Evolutionary conservation across 2,797 vertebrate species (phyloP), one percentile per base, ranked within the genome.

Genomic region (Coregonus sp.): DNA sequence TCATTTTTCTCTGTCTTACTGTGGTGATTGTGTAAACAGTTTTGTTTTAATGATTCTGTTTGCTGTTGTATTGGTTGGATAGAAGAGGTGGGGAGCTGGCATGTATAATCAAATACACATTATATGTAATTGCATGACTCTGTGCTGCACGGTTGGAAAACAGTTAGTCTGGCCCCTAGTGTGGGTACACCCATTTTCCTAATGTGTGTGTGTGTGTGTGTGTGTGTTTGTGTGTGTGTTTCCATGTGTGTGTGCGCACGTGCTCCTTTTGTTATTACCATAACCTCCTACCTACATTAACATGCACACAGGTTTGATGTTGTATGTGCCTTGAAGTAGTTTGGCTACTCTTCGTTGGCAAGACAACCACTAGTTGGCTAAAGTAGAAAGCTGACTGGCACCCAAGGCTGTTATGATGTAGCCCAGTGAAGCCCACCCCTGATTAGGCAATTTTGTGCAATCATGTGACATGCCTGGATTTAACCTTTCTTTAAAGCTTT

Each of bases 21-120:
- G 90, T 86, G 88, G 89, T 91, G 86, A 91, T 87, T 90, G 85
- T 86, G 31, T 75, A 84, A 78, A 71, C 76, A 77, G 75, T 82
- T 2, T 76, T 84, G 82, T 86, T 84, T 82, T 75, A 78, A 83
- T 86, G 84, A 87, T 86, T 87, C 71, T 72, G 78, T 84, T 86
- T 89, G 84, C 87, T 91, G 77, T 83, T 89, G 80, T 73, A 72
- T 72, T 31, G 40, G 18, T 70, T n/a, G 54, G 35, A 75, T 68
- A 37, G 37, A 66, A 72, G 25, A 54, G 51, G 35, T 6, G 59
- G 71, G n/a, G 61, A 51, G 63, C 16, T 85, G 72, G 78, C 80
- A 70, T 61, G 75, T 16, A 20, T 67, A 84, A 78, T 81, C 47
- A 86, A 74, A 81, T 70, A 77, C 77, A 76, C 70, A 76, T 52